phyloP scores from a whole-genome alignment of 2,888 invertebrate species.

The Tipula confusa region DNA sequence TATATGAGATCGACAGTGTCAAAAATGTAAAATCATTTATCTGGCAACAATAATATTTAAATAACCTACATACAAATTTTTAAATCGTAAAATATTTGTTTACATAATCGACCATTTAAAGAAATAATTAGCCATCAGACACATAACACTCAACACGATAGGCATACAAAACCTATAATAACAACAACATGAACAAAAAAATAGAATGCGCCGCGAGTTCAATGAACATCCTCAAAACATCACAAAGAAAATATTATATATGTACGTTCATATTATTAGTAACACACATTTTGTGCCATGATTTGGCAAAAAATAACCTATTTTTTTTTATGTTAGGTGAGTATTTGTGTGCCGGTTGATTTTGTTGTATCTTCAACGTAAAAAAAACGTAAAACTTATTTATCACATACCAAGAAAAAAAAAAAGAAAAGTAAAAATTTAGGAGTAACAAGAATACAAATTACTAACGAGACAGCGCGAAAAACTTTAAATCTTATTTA shows the following conservation, averaged over 20 bases:
- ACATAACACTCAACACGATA: background rate
- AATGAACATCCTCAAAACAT: background rate
- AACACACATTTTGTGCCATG: constrained; percentile 16
- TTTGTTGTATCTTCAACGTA: background rate
- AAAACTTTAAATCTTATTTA: background rate
- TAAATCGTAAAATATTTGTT: background rate
- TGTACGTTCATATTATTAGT: background rate
- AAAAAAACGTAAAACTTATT: background rate
- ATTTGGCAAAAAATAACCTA: constrained; percentile 1
- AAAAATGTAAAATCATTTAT: background rate
- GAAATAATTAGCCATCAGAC: background rate
- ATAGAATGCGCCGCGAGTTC: background rate
- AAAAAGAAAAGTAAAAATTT: background rate
- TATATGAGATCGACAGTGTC: background rate
- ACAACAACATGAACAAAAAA: background rate
- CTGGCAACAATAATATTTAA: background rate
- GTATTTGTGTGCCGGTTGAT: background rate
- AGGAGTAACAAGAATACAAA: constrained; percentile 6
- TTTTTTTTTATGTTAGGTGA: no score
- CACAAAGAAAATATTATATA: constrained; percentile 9
- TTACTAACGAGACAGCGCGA: background rate
- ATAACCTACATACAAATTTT: background rate
- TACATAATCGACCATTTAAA: background rate
- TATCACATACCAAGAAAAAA: background rate
- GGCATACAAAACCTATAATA: no score